Conservation (phyloP, 2,797 vertebrate species). For the Clarias platycephalus region DNA sequence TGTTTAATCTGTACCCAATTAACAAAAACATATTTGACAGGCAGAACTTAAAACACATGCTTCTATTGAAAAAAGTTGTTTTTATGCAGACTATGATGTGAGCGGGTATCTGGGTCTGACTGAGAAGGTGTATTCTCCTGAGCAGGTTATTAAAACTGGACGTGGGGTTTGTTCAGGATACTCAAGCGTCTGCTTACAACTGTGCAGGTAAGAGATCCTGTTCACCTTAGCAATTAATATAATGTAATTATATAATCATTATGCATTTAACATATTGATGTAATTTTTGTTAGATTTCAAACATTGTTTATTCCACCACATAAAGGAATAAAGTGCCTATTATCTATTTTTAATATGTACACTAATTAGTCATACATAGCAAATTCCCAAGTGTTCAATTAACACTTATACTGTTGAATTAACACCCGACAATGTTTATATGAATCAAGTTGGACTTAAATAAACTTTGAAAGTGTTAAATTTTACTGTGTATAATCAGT, state of each 20-base stretch:
- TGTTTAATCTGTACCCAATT: background rate
- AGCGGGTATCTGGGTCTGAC: conserved; percentile 61
- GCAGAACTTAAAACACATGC: background rate
- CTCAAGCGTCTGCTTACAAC: conserved; percentile 62
- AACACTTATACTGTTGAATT: too few species aligned
- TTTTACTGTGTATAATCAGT: background rate
- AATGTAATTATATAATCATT: background rate
- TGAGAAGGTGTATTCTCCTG: conserved; percentile 57
- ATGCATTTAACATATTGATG: background rate
- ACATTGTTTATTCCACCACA: background rate
- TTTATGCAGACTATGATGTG: conserved; percentile 59
- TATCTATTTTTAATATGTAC: background rate
- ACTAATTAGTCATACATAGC: background rate
- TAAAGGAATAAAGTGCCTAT: background rate
- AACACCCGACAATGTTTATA: too few species aligned
- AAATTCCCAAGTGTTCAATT: too few species aligned
- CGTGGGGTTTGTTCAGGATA: conserved; percentile 66
- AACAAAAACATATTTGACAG: background rate
- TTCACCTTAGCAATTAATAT: background rate
- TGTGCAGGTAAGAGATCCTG: conserved; percentile 60
- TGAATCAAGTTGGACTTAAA: too few species aligned
- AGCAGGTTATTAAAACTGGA: conserved; percentile 58
- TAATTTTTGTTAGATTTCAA: background rate
- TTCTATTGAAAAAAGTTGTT: background rate
- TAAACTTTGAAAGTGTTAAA: too few species aligned